Percentiles rank a stretch among this genome's conserved stretches.
These are phyloP conservation scores for Heliothis virescens DNA, from an alignment of 1,140 invertebrate species.

Conservation along the genomic window DNA sequence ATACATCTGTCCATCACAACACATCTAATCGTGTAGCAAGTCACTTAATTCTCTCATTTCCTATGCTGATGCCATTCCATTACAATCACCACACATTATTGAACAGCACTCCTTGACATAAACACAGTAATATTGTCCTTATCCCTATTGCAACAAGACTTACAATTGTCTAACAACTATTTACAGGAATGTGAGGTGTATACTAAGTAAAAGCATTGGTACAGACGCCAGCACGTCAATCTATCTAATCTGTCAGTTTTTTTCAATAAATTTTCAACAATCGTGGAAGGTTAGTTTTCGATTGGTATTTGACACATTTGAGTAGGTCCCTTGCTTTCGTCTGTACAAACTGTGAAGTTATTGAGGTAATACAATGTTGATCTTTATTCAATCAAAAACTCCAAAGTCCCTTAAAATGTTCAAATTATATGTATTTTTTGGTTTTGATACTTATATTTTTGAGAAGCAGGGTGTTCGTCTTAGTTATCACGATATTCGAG, in stretches of 20 bases:
- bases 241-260: too few relatives aligned
- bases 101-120: background rate
- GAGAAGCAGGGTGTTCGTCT: too few relatives aligned
- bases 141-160: background rate
- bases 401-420: background rate
- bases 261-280: too few relatives aligned
- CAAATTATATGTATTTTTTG: too few relatives aligned
- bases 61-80: conserved; percentile 57
- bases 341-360: conserved; percentile 7
- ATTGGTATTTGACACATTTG: too few relatives aligned
- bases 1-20: background rate
- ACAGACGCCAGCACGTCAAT: background rate
- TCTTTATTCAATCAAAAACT: background rate
- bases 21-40: conserved; percentile 62
- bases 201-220: background rate
- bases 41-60: conserved; percentile 60
- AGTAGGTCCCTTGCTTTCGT: too few relatives aligned
- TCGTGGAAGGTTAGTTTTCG: too few relatives aligned
- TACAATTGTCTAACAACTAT: background rate
- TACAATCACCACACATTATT: conserved; percentile 6
- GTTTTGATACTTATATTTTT: too few relatives aligned
- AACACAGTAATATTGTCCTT: conserved; percentile 11
- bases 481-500: too few relatives aligned
- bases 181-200: conserved; percentile 12
- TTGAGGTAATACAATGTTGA: conserved; percentile 1